Conservation (phyloP, 2,888 invertebrate species). For the Gastracanthus pulcherrimus region DNA sequence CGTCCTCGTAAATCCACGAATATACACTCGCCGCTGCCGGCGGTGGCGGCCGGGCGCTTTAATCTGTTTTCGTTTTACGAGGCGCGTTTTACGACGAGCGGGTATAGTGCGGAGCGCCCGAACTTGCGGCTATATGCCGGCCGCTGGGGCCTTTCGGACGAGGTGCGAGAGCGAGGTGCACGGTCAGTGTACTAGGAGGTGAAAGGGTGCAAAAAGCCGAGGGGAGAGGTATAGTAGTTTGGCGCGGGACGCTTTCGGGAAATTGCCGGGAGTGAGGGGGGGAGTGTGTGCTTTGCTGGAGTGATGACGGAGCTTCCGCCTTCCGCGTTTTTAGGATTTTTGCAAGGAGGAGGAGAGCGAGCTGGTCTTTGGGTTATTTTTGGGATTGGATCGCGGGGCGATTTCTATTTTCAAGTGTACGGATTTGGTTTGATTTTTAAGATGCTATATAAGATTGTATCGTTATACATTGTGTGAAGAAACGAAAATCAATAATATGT, state of each 20-base stretch:
- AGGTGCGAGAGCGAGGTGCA: no score
- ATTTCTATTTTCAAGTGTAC: no score
- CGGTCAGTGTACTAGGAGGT: background rate
- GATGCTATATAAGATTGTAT: no score
- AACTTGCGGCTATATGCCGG: constrained; percentile 6
- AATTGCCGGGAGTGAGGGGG: background rate
- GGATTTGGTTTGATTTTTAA: no score
- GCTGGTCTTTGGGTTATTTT: no score
- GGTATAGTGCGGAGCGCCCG: constrained; percentile 21
- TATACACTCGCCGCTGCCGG: constrained; percentile 68
- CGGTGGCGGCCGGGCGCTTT: constrained; percentile 65
- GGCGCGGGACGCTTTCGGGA: background rate
- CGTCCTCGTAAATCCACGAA: constrained; percentile 75
- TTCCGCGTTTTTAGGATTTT: no score
- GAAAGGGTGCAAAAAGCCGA: background rate
- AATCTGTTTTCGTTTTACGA: constrained; percentile 74
- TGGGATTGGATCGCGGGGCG: no score
- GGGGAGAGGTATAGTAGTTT: background rate
- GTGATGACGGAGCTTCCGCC: no score
- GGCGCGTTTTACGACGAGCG: constrained; percentile 70
- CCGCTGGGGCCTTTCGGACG: constrained; percentile 30
- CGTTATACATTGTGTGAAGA: no score
- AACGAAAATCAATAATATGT: no score
- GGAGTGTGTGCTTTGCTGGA: background rate
- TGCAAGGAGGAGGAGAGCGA: no score